Conservation (phyloP, 1,140 invertebrate genomes). For the Listronotus bonariensis region DNA sequence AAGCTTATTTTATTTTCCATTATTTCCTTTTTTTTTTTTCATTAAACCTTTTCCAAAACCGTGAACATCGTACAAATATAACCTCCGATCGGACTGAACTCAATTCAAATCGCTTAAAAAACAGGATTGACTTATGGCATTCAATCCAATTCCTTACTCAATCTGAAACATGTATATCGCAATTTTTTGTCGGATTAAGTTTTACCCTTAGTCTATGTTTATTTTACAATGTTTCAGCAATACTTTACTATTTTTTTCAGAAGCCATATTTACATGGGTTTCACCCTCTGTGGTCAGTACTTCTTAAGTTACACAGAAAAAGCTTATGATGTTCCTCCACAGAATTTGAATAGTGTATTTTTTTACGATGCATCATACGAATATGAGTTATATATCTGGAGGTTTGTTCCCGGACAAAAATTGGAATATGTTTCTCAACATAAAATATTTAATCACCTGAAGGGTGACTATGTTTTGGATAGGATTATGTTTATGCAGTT, state of each 20-base stretch:
- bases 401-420: constrained; percentile 49
- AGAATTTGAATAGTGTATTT: constrained; percentile 28
- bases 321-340: constrained; percentile 20
- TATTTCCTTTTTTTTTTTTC: no score
- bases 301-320: constrained; percentile 77
- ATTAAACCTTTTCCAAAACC: no score
- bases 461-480: constrained; percentile 45
- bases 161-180: no score
- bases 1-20: no score
- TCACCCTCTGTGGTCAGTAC: constrained; percentile 91
- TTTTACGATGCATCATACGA: constrained; percentile 42
- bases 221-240: no score
- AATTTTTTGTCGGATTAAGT: no score
- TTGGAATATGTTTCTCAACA: constrained; percentile 49
- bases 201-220: no score
- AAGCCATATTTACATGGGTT: constrained; percentile 86
- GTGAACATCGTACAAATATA: no score
- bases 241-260: constrained; percentile 52
- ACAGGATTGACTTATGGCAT: no score
- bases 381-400: constrained; percentile 54
- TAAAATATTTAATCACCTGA: constrained; percentile 52
- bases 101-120: no score
- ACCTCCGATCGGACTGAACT: no score
- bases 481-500: constrained; percentile 54
- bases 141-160: no score